Base-by-base conservation (phyloP, 2,797 vertebrate species). In the Gallinago solitaria region DNA sequence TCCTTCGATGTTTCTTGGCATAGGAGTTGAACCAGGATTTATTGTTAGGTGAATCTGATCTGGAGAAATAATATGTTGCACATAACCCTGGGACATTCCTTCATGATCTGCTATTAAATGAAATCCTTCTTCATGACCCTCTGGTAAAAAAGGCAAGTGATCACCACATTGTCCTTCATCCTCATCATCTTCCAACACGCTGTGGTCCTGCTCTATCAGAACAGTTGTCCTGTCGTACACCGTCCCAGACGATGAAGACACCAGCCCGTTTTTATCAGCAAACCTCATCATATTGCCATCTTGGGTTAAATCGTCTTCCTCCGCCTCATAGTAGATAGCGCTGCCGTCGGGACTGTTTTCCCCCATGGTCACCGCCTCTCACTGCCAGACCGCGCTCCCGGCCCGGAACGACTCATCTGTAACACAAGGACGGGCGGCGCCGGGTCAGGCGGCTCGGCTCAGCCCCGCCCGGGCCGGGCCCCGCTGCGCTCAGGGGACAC, bases 21-120 rank as follows among this genome's bases (percentile, higher is more conserved):
- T 99, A 20, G 99, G 99, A 5, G 99, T 99, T n/a, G 99, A 99
- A 35, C 99, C 99, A 43, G 99, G 99, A 97, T 99, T 99, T 96
- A 99, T 99, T 9, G 99, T 99, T 90, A 99, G 98, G 88, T 99
- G 99, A 82, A 99, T 99, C 98, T 99, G 99, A 98, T 99, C 99
- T 6, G 99, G 98, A 63, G 99, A 99, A 97, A 99, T 99, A 91
- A 99, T 99, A 75, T 99, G 99, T 96, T 99, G 99, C 86, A 99
- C 99, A 0, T 99, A 99, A 96, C 99, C 99, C 97, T 99, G 99
- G 48, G 99, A 99, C 99, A 99, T 99, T 89, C 98, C 98, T 91
- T 99, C 99, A 80, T 98, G 98, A 93, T 99, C 99, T 6, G 97
- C 69, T 98, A 99, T 99, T 78, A 99, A 99, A 67, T 98, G 97